Percentiles rank a stretch among this genome's conserved stretches.
phyloP scores from a whole-genome alignment of 2,888 invertebrate species.

The Petrolisthes cinctipes region DNA sequence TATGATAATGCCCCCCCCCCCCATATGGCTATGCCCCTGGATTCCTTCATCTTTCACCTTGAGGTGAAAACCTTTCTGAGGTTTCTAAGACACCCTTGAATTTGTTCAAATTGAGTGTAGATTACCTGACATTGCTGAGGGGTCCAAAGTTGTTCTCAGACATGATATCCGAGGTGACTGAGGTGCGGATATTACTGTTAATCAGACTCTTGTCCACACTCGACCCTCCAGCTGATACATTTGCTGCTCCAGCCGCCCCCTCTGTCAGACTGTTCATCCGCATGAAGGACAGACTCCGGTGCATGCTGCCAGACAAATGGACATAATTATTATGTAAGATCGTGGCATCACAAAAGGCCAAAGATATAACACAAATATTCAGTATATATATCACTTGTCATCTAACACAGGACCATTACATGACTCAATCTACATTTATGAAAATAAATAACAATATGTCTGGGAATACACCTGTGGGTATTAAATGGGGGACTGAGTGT shows the following conservation, averaged over 20 bases:
- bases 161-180: constrained; percentile 81
- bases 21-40: too few relatives aligned
- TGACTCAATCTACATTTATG: too few relatives aligned
- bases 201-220: constrained; percentile 37
- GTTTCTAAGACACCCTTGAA: too few relatives aligned
- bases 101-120: not conserved
- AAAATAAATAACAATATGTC: too few relatives aligned
- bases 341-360: not conserved
- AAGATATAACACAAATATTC: too few relatives aligned
- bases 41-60: too few relatives aligned
- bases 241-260: constrained; percentile 12
- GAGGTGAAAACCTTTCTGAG: too few relatives aligned
- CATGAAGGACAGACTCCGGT: constrained; percentile 89
- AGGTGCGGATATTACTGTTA: constrained; percentile 76
- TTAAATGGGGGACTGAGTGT: too few relatives aligned
- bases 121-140: constrained; percentile 87
- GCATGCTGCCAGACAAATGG: constrained; percentile 68
- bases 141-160: constrained; percentile 90
- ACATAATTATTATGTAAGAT: not conserved
- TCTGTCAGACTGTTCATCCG: constrained; percentile 87
- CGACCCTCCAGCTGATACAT: constrained; percentile 70
- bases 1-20: too few relatives aligned
- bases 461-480: too few relatives aligned
- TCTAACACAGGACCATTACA: too few relatives aligned
- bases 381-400: too few relatives aligned